Percentiles rank a stretch among this genome's conserved stretches.
Conservation (phyloP, 2,797 vertebrate genomes). For the Gobionotothen gibberifrons region DNA sequence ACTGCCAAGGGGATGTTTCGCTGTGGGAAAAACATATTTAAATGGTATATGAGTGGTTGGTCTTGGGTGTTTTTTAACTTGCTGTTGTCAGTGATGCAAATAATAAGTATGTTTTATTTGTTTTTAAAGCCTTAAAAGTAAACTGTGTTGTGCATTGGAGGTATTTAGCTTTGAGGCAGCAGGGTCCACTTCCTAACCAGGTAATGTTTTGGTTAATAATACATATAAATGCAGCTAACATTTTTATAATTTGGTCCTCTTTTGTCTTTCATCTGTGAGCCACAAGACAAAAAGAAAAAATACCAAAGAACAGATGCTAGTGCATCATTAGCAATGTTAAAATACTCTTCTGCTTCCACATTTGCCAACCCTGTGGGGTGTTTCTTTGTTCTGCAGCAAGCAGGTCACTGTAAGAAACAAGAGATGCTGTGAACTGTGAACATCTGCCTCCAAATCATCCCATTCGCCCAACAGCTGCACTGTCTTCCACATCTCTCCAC, state of each 20-base stretch:
- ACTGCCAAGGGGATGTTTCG: conserved; percentile 85
- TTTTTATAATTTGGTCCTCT: neutral
- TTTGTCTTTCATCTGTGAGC: conserved; percentile 2
- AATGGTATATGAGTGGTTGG: conserved; percentile 22
- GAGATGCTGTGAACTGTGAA: conserved; percentile 35
- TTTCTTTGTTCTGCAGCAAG: conserved; percentile 46
- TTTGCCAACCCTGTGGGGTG: conserved; percentile 29
- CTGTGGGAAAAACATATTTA: conserved; percentile 72
- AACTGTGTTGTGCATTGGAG: neutral
- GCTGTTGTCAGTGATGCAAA: neutral
- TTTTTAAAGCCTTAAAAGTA: neutral
- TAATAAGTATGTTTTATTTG: neutral
- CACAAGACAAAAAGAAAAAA: conserved; percentile 23
- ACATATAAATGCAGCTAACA: neutral
- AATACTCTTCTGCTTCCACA: conserved; percentile 30
- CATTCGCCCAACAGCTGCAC: conserved; percentile 44
- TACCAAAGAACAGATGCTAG: conserved; percentile 35
- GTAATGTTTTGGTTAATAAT: neutral
- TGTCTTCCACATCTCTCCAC: conserved; percentile 23
- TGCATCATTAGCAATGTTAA: conserved; percentile 52
- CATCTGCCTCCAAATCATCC: conserved; percentile 52
- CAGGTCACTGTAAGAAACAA: conserved; percentile 44
- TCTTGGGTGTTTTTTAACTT: conserved; percentile 9
- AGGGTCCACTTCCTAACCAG: neutral
- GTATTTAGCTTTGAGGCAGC: neutral